phyloP scores from a whole-genome alignment of 2,888 invertebrate species.

The Julus scandinavius region DNA sequence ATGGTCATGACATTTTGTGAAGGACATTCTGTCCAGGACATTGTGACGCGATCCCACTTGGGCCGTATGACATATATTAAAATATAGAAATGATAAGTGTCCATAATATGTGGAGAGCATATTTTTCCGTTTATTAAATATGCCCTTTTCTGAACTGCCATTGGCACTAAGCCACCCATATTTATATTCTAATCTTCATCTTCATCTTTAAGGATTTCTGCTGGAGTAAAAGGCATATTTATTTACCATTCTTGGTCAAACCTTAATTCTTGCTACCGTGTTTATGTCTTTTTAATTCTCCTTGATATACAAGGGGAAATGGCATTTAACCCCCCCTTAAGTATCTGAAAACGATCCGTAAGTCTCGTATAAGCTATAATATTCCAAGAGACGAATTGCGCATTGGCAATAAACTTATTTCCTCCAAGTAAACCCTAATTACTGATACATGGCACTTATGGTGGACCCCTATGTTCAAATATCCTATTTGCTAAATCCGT shows the following conservation, averaged over 20 bases:
- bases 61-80: too few species aligned
- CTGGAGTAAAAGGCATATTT: not conserved
- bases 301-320: not conserved
- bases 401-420: conserved; percentile 11
- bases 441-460: not conserved
- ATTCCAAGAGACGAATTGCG: not conserved
- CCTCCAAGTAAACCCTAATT: not conserved
- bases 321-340: not conserved
- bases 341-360: not conserved
- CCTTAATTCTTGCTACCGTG: not conserved
- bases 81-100: too few species aligned
- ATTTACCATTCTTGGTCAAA: not conserved
- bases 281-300: not conserved
- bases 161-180: not conserved
- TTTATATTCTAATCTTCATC: not conserved
- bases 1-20: too few species aligned
- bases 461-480: conserved; percentile 24
- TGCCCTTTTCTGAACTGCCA: not conserved
- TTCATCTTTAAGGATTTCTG: not conserved
- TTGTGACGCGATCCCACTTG: too few species aligned
- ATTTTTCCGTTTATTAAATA: not conserved
- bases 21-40: too few species aligned
- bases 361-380: not conserved
- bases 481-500: not conserved
- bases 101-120: too few species aligned